Evolutionary conservation across 2,888 invertebrate genomes (phyloP), one percentile per base, ranked within the genome.

Genomic region (Polydrusus tereticollis): DNA sequence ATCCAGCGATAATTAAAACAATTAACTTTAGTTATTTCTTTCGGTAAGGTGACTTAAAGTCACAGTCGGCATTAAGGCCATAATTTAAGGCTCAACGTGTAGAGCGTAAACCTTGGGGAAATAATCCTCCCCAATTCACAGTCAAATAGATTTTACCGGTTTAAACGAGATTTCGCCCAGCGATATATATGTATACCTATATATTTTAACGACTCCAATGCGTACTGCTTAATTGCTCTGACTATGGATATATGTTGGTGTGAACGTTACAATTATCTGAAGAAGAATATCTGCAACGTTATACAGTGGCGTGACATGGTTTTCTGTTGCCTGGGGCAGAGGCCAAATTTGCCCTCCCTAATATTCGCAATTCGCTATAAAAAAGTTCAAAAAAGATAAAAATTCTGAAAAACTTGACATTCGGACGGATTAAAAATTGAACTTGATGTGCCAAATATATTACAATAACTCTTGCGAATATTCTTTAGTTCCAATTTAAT

Each of bases 41-140:
- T 60, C 23, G 18, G 14, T 45, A 45, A 45, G n/a, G 62, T 47
- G 33, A 62, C 45, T 62, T 47, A 62, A 14, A 62, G 47, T 47
- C 47, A 41, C 52, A 68, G 65, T 47, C 16, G 50, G 72, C 57
- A 72, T 72, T 72, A 72, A 68, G 41, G 72, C 68, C 57, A 63
- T 72, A 73, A 69, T 73, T 73, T 73, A 73, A 59, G 58, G 60
- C 69, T 57, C 59, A 63, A 52, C 66, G 66, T 62, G 71, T 63
- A 55, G 67, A 67, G 43, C 68, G 68, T 62, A 72, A 72, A 67
- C 68, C 72, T 72, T 57, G 68, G 63, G 57, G 50, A 62, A 63
- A 62, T 72, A 72, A 68, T 72, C 67, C 72, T 55, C 63, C 71
- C 73, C 68, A 69, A 73, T 73, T 73, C 73, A 29, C 64, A 73